These are phyloP conservation scores for Ailuropoda melanoleuca DNA, from an alignment of 2,113 vertebrate species.

Conservation along the genomic window DNA sequence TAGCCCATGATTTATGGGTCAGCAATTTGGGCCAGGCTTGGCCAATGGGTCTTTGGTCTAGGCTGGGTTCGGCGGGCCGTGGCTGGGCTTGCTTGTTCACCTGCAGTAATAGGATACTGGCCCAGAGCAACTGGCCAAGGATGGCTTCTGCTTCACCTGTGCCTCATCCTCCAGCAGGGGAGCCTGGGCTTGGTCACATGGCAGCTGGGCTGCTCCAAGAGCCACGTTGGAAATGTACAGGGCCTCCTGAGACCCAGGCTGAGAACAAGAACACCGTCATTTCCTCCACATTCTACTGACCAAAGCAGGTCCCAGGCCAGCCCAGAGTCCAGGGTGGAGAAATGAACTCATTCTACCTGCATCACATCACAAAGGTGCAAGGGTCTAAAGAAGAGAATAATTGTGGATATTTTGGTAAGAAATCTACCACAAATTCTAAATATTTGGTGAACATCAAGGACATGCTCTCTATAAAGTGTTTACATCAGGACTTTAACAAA, in stretches of 20 bases:
- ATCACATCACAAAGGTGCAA: fast-evolving
- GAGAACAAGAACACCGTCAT: fast-evolving
- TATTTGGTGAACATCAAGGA: neutral
- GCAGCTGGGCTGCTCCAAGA: neutral
- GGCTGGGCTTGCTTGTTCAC: neutral
- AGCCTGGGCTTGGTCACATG: fast-evolving
- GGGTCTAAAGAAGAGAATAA: neutral
- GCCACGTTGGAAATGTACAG: neutral
- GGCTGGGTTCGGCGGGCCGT: neutral
- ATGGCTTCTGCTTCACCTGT: fast-evolving
- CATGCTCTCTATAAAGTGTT: neutral
- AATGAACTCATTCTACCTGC: too few relatives aligned
- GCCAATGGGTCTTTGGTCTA: neutral
- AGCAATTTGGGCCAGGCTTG: neutral
- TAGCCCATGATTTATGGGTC: neutral
- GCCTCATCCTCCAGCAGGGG: neutral
- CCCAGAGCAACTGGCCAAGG: fast-evolving
- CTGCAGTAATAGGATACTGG: too few relatives aligned
- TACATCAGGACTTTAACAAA: neutral
- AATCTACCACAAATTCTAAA: neutral
- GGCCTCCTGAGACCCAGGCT: neutral
- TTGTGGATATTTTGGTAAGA: neutral
- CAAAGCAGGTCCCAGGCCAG: neutral
- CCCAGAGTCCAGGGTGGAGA: neutral
- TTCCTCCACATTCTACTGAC: neutral